A percentile compares a stretch with the other conserved stretches of the same genome.
These are phyloP conservation scores for Atta cephalotes DNA, from an alignment of 1,140 invertebrate species.

Conservation along the genomic window DNA sequence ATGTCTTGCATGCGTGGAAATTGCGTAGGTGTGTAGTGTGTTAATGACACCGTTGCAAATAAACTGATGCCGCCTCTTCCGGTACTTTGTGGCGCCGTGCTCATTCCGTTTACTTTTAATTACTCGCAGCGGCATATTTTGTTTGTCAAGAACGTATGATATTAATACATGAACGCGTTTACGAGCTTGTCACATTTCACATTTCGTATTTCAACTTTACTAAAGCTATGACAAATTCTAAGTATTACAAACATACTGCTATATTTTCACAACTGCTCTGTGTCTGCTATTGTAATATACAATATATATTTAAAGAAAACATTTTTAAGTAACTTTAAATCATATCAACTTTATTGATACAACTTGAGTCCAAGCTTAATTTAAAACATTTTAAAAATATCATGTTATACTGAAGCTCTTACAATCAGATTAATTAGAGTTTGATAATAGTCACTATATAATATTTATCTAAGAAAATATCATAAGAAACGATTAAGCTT, in stretches of 20 bases:
- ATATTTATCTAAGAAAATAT: constrained; percentile 7
- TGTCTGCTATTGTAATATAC: background rate
- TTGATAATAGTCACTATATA: background rate
- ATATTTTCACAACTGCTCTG: background rate
- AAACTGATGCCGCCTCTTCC: constrained; percentile 10
- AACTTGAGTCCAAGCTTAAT: background rate
- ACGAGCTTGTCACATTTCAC: background rate
- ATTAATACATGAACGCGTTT: background rate
- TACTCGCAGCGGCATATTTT: constrained; percentile 4
- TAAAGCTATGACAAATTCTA: background rate
- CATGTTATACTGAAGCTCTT: background rate
- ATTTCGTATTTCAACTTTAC: background rate
- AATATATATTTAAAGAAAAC: background rate
- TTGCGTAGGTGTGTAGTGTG: constrained; percentile 7
- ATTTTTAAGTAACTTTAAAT: background rate
- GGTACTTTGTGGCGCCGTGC: background rate
- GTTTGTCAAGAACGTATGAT: background rate
- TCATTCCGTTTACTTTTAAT: constrained; percentile 5
- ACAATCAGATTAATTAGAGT: background rate
- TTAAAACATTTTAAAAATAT: background rate
- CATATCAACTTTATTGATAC: background rate
- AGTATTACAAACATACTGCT: no score
- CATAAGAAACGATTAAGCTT: background rate
- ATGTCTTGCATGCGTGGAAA: background rate
- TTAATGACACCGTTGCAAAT: constrained; percentile 41